phyloP scores from a whole-genome alignment of 2,113 vertebrate species.

The Microtus richardsoni region DNA sequence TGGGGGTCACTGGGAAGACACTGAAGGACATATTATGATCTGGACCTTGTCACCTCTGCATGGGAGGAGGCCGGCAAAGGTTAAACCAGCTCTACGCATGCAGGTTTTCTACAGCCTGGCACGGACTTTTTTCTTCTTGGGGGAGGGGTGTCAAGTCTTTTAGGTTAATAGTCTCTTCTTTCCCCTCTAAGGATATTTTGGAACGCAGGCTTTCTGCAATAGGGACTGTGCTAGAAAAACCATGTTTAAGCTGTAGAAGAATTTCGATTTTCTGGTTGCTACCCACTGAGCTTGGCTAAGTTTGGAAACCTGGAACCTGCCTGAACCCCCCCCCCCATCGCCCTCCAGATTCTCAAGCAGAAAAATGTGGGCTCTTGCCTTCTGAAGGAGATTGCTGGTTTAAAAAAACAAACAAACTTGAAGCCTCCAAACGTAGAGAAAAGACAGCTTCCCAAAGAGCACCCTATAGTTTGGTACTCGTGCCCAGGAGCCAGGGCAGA shows the following conservation, averaged over 20 bases:
- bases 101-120: constrained; percentile 80
- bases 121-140: constrained; percentile 47
- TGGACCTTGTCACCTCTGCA: constrained; percentile 96
- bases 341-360: not conserved
- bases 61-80: constrained; percentile 96
- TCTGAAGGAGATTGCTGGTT: constrained; percentile 62
- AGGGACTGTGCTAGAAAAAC: constrained; percentile 7
- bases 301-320: constrained; percentile 68
- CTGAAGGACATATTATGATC: constrained; percentile 93
- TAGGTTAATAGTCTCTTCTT: constrained; percentile 37
- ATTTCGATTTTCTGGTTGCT: constrained; percentile 47
- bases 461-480: constrained; percentile 70
- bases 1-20: constrained; percentile 95
- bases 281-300: constrained; percentile 6
- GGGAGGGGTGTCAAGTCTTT: constrained; percentile 24
- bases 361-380: constrained; percentile 50
- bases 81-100: constrained; percentile 94
- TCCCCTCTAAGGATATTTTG: constrained; percentile 36
- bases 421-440: constrained; percentile 64
- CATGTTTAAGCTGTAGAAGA: not conserved
- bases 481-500: constrained; percentile 57
- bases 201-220: constrained; percentile 32
- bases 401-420: constrained; percentile 51
- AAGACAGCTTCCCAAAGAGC: constrained; percentile 70
- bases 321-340: not conserved